Percentiles rank a stretch among this genome's conserved stretches.
Evolutionary conservation across 2,888 invertebrate species (phyloP).

Genomic region (Sminthurides aquaticus): DNA sequence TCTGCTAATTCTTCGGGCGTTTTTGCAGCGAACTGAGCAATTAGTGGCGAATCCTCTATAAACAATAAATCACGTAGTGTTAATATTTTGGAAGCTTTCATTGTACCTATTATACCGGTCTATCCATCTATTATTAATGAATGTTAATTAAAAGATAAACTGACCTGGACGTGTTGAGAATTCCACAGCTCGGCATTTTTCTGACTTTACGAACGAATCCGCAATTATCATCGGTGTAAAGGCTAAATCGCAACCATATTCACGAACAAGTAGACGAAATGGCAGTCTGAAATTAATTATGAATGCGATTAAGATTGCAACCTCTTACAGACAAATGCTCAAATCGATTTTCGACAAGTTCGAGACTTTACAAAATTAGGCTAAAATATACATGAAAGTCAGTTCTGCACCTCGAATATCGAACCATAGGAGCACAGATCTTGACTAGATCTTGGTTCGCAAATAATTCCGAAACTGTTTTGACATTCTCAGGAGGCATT

Average conservation of each 20-base stretch:
- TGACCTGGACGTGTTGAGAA: conserved; percentile 61
- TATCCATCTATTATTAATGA: background rate
- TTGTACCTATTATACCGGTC: too few species aligned
- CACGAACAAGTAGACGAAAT: conserved; percentile 66
- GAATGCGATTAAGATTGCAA: too few species aligned
- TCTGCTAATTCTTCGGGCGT: conserved; percentile 71
- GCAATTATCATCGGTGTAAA: conserved; percentile 97
- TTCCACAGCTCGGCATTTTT: conserved; percentile 74
- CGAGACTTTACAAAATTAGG: too few species aligned
- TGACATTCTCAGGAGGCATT: too few species aligned
- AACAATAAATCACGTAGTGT: too few species aligned
- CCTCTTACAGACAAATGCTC: too few species aligned
- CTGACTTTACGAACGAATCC: conserved; percentile 82
- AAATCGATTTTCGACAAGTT: too few species aligned
- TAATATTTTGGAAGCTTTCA: conserved; percentile 7
- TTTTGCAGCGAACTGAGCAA: conserved; percentile 93
- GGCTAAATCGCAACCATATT: conserved; percentile 78
- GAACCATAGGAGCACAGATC: conserved; percentile 92
- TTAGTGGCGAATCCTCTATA: conserved; percentile 69
- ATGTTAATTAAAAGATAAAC: conserved; percentile 10
- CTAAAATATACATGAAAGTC: too few species aligned
- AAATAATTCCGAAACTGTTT: too few species aligned
- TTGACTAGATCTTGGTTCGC: conserved; percentile 58
- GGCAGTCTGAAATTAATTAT: conserved; percentile 62
- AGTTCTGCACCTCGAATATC: conserved; percentile 85